Evolutionary conservation across 1,140 invertebrate species (phyloP).

Genomic region (honey bee (Apis mellifera)): Amel_HAv3.1 CM009943.2:6145001-6145500

Average conservation of each 20-base stretch:
- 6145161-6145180: conserved; percentile 47
- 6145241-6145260: conserved; percentile 61
- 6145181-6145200: conserved; percentile 65
- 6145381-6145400: conserved; percentile 11
- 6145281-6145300: conserved; percentile 36
- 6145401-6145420: no score
- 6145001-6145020: not conserved
- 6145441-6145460: not conserved
- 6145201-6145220: conserved; percentile 35
- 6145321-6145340: conserved; percentile 30
- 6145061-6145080: not conserved
- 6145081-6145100: conserved; percentile 15
- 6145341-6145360: not conserved
- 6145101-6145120: conserved; percentile 40
- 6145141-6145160: conserved; percentile 67
- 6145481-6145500: no score
- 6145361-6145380: not conserved
- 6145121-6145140: conserved; percentile 44
- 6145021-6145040: not conserved
- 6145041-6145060: not conserved
- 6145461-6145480: no score
- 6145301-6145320: conserved; percentile 39
- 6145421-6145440: not conserved
- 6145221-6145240: conserved; percentile 53
- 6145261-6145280: conserved; percentile 39